Evolutionary conservation across 2,797 vertebrate species (phyloP).

Genomic region (Hapalemur alaotrensis): DNA sequence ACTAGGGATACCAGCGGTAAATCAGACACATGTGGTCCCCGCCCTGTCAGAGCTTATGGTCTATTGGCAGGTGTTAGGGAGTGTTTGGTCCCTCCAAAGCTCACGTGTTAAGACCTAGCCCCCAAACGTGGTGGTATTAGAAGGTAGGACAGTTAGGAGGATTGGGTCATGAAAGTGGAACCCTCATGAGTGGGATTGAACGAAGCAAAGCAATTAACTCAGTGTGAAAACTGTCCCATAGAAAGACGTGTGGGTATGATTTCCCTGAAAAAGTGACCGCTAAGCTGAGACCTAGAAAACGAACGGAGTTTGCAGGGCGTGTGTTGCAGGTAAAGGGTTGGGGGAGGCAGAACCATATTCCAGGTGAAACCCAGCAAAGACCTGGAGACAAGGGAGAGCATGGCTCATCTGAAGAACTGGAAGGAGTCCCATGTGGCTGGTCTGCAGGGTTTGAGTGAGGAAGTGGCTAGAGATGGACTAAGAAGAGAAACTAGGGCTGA

Average conservation of each 20-base stretch:
- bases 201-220: not conserved
- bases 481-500: not conserved
- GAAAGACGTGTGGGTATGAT: rapidly evolving
- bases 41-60: not conserved
- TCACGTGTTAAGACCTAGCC: not conserved
- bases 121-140: no score
- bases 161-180: not conserved
- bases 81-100: not conserved
- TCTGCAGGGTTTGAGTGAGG: no score
- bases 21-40: not conserved
- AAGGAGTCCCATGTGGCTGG: not conserved
- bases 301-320: not conserved
- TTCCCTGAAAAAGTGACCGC: not conserved
- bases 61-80: not conserved
- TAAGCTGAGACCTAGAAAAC: not conserved
- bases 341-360: not conserved
- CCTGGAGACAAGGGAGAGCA: not conserved
- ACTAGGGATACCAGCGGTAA: not conserved
- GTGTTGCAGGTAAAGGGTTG: not conserved
- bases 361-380: not conserved
- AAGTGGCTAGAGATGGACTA: not conserved
- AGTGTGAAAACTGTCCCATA: not conserved
- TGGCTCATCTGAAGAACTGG: not conserved
- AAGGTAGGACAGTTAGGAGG: not conserved
- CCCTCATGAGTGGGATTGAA: not conserved